These are phyloP conservation scores for Zootoca vivipara DNA, from an alignment of 2,113 vertebrate genomes.

Conservation along the genomic window DNA sequence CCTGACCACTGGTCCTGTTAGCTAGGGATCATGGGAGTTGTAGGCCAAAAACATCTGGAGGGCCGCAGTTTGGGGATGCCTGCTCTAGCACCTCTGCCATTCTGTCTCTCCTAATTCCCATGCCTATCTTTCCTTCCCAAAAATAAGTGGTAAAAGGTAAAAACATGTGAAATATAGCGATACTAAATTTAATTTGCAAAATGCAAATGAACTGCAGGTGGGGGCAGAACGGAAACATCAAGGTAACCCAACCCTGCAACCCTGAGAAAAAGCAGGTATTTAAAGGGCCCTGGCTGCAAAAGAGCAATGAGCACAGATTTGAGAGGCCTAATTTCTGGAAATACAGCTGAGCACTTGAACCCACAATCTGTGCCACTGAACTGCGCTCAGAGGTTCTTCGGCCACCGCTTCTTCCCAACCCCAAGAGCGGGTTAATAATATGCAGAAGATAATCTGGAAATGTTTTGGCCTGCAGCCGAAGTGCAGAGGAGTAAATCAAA, in stretches of 20 bases:
- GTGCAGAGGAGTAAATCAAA: background rate
- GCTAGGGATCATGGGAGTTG: too few species aligned
- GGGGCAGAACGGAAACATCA: background rate
- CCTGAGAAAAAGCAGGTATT: background rate
- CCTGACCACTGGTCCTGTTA: too few species aligned
- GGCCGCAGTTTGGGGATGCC: too few species aligned
- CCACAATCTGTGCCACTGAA: background rate
- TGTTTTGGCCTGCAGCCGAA: background rate
- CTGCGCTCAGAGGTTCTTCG: background rate
- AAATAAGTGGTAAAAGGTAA: background rate
- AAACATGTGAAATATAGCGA: too few species aligned
- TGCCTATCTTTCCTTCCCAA: background rate
- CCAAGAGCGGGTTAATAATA: background rate
- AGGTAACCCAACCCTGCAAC: background rate
- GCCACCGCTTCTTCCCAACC: background rate
- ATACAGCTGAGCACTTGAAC: background rate
- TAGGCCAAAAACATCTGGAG: too few species aligned
- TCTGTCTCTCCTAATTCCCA: background rate
- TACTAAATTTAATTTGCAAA: background rate
- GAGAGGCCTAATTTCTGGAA: background rate
- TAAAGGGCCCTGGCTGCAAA: background rate
- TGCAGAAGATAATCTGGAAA: background rate
- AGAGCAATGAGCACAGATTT: background rate
- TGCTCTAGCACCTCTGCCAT: background rate
- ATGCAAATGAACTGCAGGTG: too few species aligned